Percentiles rank a stretch among this genome's conserved stretches.
These are phyloP conservation scores for Bombus sylvicola DNA, from an alignment of 1,140 invertebrate genomes.

Conservation along the genomic window DNA sequence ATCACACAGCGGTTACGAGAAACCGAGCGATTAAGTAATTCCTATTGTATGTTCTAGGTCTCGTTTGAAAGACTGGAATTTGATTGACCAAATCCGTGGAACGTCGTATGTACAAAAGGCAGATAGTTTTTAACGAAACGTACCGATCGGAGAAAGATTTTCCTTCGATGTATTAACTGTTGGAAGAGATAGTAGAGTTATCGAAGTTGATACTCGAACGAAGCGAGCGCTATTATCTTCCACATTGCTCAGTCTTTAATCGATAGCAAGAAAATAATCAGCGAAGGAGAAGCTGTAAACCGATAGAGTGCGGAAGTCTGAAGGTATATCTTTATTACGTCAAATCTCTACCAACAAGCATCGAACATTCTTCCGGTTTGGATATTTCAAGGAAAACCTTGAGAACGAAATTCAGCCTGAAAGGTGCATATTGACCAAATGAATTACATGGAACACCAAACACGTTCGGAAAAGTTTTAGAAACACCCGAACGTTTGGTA, in stretches of 20 bases:
- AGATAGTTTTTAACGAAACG: not conserved
- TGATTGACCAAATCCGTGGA: not conserved
- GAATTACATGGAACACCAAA: not conserved
- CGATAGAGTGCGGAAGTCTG: constrained; percentile 3
- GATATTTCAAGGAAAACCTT: constrained; percentile 1
- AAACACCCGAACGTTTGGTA: not conserved
- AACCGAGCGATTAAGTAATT: not conserved
- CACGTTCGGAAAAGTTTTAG: not conserved
- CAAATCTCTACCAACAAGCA: not conserved
- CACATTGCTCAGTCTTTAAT: not conserved
- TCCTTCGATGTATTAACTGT: not conserved
- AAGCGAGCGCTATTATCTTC: constrained; percentile 13
- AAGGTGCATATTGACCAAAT: not conserved
- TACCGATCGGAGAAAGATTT: not conserved
- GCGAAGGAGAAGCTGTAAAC: not conserved
- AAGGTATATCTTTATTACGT: not conserved
- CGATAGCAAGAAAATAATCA: constrained; percentile 35
- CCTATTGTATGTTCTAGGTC: not conserved
- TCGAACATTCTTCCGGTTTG: not conserved
- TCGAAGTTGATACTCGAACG: not conserved
- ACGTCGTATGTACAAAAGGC: too few species aligned
- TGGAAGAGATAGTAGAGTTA: not conserved
- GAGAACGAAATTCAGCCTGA: not conserved
- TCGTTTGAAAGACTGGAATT: not conserved
- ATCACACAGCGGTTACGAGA: not conserved